Evolutionary conservation across 1,140 invertebrate species (phyloP).

Genomic region (Meloidogyne exigua): DNA sequence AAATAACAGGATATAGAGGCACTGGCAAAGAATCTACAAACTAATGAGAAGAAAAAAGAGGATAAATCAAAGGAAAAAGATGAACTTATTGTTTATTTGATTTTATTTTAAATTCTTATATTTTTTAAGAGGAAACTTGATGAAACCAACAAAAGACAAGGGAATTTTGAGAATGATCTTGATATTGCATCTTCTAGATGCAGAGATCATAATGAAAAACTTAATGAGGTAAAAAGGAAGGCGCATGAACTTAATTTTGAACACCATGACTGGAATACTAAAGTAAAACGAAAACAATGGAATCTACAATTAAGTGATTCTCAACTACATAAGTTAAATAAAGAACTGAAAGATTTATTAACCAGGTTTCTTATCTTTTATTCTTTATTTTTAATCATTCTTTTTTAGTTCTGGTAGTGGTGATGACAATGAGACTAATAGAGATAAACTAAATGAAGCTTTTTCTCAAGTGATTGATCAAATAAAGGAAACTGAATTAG

Average conservation of each 20-base stretch:
- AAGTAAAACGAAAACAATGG: slow-evolving; percentile 10
- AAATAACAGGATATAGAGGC: slow-evolving; percentile 13
- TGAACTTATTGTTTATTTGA: neutral
- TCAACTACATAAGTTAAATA: slow-evolving; percentile 17
- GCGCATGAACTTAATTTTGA: neutral
- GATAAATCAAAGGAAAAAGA: neutral
- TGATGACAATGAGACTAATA: slow-evolving; percentile 12
- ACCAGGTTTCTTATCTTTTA: slow-evolving; percentile 14
- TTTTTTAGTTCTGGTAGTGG: slow-evolving; percentile 30
- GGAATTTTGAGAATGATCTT: neutral
- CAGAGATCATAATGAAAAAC: neutral
- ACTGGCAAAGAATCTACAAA: neutral
- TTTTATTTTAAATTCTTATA: neutral
- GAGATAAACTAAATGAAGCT: neutral
- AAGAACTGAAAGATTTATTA: slow-evolving; percentile 13
- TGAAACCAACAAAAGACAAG: neutral
- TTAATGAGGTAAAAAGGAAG: neutral
- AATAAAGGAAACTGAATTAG: slow-evolving; percentile 3
- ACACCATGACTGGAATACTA: neutral
- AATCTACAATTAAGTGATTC: neutral
- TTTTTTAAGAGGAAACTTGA: neutral
- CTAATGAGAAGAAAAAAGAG: neutral
- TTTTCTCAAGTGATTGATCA: neutral
- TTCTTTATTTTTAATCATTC: neutral
- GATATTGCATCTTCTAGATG: neutral